Evolutionary conservation across 2,113 vertebrate species (phyloP), one percentile per base, ranked within the genome.

Genomic region (Dipodomys ordii): DNA sequence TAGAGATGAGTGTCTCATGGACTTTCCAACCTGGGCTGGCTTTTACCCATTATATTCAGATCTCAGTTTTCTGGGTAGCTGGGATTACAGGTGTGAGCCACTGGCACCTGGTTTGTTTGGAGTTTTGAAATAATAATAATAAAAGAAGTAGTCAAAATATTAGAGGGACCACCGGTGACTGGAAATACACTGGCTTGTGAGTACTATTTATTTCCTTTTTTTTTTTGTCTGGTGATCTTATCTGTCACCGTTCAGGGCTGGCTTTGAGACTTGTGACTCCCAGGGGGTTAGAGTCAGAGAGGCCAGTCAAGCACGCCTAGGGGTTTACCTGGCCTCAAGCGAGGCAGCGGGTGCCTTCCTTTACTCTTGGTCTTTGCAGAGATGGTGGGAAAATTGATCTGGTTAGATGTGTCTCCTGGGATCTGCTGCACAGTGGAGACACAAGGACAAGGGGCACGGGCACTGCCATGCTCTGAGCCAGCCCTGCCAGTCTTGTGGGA

Each of bases 111-210:
- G 15, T 16, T 57, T 57, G 53, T 57, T 57, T 57, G 53, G 53
- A 57, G 53, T 57, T 57, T 57, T 57, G 53, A 57, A 57, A 57
- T 57, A 57, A 57, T 57, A 57, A 76, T 74, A 64, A 64, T 53
- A 95, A 97, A 95, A 92, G 72, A 94, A 39, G 64, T 90, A 65
- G 74, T 87, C 16, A 49, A 89, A 96, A 96, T 83, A 95, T 60
- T 73, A 32, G 96, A 62, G 62, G 90, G 64, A 57, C n/a, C 8
- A 44, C 46, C 2, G 0, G 32, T 23, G 71, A 62, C 78, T 64
- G 85, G 39, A 77, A 60, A 95, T 49, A 12, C 2, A 62, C 28
- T 49, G 76, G 46, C 53, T 39, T 67, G 83, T 68, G 39, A 88
- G 76, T 35, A 87, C 6, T 74, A 20, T 91, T 23, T 77, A 57